Evolutionary conservation across 2,888 invertebrate species (phyloP).

Genomic region (Colostygia pectinataria): DNA sequence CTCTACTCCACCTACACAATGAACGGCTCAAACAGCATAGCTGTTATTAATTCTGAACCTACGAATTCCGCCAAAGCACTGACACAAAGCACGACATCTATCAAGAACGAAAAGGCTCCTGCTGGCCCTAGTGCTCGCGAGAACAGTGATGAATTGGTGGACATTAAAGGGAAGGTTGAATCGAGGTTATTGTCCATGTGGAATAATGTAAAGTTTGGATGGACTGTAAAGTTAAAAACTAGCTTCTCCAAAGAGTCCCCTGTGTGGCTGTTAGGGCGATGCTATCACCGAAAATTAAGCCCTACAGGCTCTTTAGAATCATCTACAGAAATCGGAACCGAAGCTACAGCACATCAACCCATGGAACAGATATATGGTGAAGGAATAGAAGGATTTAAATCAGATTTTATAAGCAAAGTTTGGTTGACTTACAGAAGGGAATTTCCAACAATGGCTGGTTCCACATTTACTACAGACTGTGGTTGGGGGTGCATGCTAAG

Average conservation of each 20-base stretch:
- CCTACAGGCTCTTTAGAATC: constrained; percentile 83
- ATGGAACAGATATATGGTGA: constrained; percentile 81
- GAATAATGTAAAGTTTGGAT: constrained; percentile 96
- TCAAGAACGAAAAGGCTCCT: constrained; percentile 49
- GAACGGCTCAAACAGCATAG: constrained; percentile 61
- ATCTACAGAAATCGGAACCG: constrained; percentile 84
- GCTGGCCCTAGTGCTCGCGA: constrained; percentile 62
- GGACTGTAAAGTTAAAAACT: constrained; percentile 90
- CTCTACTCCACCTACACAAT: constrained; percentile 43
- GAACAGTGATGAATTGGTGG: constrained; percentile 70
- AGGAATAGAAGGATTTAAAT: constrained; percentile 92
- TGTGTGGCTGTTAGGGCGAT: constrained; percentile 92
- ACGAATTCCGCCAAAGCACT: constrained; percentile 49
- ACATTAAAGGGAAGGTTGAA: constrained; percentile 90
- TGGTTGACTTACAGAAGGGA: constrained; percentile 95
- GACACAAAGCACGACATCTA: constrained; percentile 46
- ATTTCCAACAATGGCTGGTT: constrained; percentile 91
- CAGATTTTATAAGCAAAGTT: constrained; percentile 91
- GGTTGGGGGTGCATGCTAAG: constrained; percentile 96
- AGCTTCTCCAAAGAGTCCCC: constrained; percentile 93
- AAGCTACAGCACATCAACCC: constrained; percentile 83
- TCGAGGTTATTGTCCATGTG: constrained; percentile 93
- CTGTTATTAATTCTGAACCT: constrained; percentile 52
- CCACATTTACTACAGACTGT: constrained; percentile 93
- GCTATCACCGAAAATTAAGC: constrained; percentile 89